These are phyloP conservation scores for Cephalotes varians DNA, from an alignment of 2,888 invertebrate species.

Conservation along the genomic window DNA sequence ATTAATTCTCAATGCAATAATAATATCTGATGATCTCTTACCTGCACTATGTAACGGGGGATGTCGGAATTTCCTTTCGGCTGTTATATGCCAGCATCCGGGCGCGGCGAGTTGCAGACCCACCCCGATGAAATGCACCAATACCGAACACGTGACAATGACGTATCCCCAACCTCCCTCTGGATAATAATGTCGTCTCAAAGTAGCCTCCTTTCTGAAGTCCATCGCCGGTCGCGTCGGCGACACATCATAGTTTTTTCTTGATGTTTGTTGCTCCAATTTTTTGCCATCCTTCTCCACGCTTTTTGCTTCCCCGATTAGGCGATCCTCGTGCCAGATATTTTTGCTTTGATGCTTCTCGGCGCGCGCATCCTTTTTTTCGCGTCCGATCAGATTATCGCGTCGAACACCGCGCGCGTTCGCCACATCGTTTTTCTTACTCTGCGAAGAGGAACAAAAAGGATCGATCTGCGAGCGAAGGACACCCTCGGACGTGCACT, in stretches of 20 bases:
- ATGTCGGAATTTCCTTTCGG: conserved; percentile 89
- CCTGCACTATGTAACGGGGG: conserved; percentile 89
- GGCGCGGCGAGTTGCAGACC: conserved; percentile 89
- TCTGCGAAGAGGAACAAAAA: conserved; percentile 65
- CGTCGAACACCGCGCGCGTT: conserved; percentile 25
- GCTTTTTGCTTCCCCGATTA: conserved; percentile 68
- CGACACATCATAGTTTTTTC: conserved; percentile 35
- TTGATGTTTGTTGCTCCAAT: conserved; percentile 50
- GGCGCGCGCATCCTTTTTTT: conserved; percentile 56
- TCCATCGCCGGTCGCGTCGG: conserved; percentile 63
- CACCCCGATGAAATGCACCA: conserved; percentile 91
- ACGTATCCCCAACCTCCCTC: conserved; percentile 96
- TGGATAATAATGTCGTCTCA: conserved; percentile 93
- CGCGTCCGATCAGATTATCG: conserved; percentile 21
- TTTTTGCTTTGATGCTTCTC: conserved; percentile 66
- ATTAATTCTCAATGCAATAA: background rate
- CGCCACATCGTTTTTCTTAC: conserved; percentile 23
- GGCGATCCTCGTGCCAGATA: conserved; percentile 73
- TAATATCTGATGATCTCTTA: conserved; percentile 81
- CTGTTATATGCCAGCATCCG: conserved; percentile 86
- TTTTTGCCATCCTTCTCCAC: conserved; percentile 51
- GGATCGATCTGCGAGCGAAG: conserved; percentile 76
- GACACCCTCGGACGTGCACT: conserved; percentile 77
- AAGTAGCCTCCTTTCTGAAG: conserved; percentile 80
- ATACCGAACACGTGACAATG: conserved; percentile 90